Conservation (phyloP, 2,888 invertebrate species). For the Dione vanillae region DNA sequence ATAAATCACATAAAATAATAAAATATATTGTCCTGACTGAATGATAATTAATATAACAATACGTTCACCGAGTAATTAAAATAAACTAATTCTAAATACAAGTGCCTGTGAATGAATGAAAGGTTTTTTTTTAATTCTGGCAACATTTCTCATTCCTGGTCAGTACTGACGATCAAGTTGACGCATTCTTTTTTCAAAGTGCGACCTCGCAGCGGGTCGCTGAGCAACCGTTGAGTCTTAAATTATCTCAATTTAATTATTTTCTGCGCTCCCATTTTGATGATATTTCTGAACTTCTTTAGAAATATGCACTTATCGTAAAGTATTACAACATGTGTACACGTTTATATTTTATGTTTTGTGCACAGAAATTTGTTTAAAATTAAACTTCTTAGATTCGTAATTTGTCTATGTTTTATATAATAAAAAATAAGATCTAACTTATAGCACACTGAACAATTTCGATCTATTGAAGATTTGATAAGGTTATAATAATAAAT, state of each 20-base stretch:
- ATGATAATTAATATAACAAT: slow-evolving; percentile 82
- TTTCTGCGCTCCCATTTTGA: slow-evolving; percentile 58
- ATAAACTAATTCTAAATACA: slow-evolving; percentile 81
- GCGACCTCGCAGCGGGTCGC: slow-evolving; percentile 78
- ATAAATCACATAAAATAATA: slow-evolving; percentile 83
- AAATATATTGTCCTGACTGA: slow-evolving; percentile 79
- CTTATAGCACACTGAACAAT: too few relatives aligned
- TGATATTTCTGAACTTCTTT: slow-evolving; percentile 34
- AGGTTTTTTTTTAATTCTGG: slow-evolving; percentile 68
- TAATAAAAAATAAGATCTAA: too few relatives aligned
- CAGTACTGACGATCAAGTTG: slow-evolving; percentile 77
- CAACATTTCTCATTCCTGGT: slow-evolving; percentile 79
- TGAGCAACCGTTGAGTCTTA: slow-evolving; percentile 74
- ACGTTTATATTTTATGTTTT: not conserved
- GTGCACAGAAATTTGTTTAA: not conserved
- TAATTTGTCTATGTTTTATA: too few relatives aligned
- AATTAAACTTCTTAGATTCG: too few relatives aligned
- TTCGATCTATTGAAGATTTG: too few relatives aligned
- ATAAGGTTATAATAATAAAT: too few relatives aligned
- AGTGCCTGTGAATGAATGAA: slow-evolving; percentile 76
- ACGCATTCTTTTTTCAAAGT: slow-evolving; percentile 75
- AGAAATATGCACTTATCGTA: slow-evolving; percentile 11
- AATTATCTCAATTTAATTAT: slow-evolving; percentile 79
- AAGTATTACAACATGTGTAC: not conserved
- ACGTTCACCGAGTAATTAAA: slow-evolving; percentile 79